These are phyloP conservation scores for Lycocorax pyrrhopterus DNA, from an alignment of 2,113 vertebrate genomes.

Conservation along the genomic window DNA sequence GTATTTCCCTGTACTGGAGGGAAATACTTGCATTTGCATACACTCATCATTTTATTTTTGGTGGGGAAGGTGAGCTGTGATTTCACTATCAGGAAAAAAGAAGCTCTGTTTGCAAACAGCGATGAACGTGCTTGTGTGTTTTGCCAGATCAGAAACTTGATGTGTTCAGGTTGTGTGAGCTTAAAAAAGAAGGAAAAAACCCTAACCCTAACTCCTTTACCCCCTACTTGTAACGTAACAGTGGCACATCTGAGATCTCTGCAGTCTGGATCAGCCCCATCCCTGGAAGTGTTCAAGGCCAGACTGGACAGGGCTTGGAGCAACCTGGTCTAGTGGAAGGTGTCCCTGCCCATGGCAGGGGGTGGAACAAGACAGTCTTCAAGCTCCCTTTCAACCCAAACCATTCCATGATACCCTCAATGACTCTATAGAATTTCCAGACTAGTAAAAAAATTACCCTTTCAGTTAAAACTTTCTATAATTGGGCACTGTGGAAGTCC, in stretches of 20 bases:
- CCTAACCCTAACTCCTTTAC: too few relatives aligned
- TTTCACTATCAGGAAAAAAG: not conserved
- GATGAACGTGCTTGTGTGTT: accelerated
- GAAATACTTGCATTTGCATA: not conserved
- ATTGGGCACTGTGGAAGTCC: not conserved
- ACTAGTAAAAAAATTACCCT: not conserved
- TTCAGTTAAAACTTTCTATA: not conserved
- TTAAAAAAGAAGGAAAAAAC: not conserved
- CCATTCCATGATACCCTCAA: accelerated
- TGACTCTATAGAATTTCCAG: not conserved
- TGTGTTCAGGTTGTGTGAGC: not conserved
- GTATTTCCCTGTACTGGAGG: not conserved
- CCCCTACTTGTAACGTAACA: accelerated
- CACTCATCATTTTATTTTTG: not conserved
- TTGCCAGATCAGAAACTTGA: not conserved
- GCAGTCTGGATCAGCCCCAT: not conserved
- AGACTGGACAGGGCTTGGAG: accelerated
- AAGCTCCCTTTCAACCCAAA: not conserved
- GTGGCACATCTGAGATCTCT: not conserved
- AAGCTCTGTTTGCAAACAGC: not conserved
- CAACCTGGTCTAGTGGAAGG: not conserved
- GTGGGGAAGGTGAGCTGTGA: not conserved
- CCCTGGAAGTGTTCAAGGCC: not conserved
- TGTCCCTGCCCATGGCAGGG: not conserved
- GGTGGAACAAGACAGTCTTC: not conserved